phyloP scores from a whole-genome alignment of 53 echinoderm and acorn worm genomes.

The Paracentrotus lividus region DNA sequence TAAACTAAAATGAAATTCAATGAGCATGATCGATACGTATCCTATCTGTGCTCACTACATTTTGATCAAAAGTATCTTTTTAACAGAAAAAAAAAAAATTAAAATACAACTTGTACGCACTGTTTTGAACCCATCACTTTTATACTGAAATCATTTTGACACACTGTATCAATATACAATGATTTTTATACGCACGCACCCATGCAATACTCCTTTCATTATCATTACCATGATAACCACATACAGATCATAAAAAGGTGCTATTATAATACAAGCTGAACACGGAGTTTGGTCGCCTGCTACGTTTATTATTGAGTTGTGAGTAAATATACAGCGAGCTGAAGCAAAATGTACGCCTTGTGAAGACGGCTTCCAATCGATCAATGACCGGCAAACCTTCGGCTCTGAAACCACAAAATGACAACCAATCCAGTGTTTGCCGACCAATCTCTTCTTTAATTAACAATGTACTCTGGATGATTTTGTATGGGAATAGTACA shows the following conservation, averaged over 20 bases:
- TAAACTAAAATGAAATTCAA: neutral
- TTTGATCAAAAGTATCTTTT: no score
- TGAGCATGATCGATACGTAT: neutral
- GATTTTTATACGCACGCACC: no score
- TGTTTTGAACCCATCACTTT: neutral
- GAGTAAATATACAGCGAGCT: neutral
- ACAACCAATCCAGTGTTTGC: neutral
- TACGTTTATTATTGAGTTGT: neutral
- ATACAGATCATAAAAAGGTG: neutral
- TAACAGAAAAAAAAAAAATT: neutral
- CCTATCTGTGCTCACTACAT: neutral
- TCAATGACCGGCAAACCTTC: constrained; percentile 16
- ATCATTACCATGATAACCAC: neutral
- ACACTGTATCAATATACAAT: neutral
- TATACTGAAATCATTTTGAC: neutral
- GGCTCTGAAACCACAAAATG: neutral
- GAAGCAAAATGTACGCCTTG: neutral
- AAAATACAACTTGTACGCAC: neutral
- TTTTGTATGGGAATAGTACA: neutral
- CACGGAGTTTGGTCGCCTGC: neutral
- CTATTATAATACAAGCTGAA: neutral
- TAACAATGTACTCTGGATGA: neutral
- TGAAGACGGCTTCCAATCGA: constrained; percentile 12
- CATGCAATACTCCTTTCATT: neutral
- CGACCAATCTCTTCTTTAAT: constrained; percentile 22